These are phyloP conservation scores for Argentina silus DNA, from an alignment of 2,797 vertebrate genomes.

Conservation along the genomic window DNA sequence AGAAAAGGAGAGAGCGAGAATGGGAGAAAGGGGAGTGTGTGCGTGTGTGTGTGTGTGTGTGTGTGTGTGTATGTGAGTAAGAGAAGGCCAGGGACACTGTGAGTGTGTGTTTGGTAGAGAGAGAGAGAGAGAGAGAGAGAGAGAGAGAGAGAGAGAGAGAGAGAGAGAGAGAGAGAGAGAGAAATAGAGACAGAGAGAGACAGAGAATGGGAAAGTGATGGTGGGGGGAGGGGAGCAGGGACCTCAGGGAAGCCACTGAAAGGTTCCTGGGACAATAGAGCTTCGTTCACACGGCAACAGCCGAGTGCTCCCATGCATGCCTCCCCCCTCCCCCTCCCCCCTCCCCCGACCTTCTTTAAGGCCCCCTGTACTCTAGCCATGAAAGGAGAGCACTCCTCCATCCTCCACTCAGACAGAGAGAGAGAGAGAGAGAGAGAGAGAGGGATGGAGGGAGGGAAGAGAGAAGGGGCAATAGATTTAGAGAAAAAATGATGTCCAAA, in stretches of 20 bases:
- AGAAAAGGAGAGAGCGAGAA: slow-evolving; percentile 13
- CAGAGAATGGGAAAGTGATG: slow-evolving; percentile 42
- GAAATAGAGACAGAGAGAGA: slow-evolving; percentile 18
- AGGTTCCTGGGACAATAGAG: slow-evolving; percentile 83
- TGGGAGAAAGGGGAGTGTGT: not conserved
- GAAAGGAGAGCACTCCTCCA: slow-evolving; percentile 62
- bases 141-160: slow-evolving; percentile 18
- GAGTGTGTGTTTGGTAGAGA: slow-evolving; percentile 26
- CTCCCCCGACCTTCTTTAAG: slow-evolving; percentile 64
- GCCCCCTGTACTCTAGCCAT: slow-evolving; percentile 59
- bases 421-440: slow-evolving; percentile 12
- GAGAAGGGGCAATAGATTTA: not conserved
- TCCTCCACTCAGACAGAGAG: slow-evolving; percentile 44
- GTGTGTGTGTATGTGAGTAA: slow-evolving; percentile 16
- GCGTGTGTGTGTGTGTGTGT: slow-evolving; percentile 1
- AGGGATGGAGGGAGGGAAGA: not conserved
- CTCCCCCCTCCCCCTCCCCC: slow-evolving; percentile 47
- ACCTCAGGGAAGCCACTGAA: slow-evolving; percentile 82
- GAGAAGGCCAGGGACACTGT: not conserved
- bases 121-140: slow-evolving; percentile 35
- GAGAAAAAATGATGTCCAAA: slow-evolving; percentile 19
- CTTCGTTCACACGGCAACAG: slow-evolving; percentile 84
- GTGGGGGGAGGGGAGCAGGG: slow-evolving; percentile 68
- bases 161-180: not conserved
- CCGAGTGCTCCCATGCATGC: slow-evolving; percentile 77